Evolutionary conservation across 1,140 invertebrate genomes (phyloP), one percentile per base, ranked within the genome.

Genomic region (Mycetomoellerius zeteki): DNA sequence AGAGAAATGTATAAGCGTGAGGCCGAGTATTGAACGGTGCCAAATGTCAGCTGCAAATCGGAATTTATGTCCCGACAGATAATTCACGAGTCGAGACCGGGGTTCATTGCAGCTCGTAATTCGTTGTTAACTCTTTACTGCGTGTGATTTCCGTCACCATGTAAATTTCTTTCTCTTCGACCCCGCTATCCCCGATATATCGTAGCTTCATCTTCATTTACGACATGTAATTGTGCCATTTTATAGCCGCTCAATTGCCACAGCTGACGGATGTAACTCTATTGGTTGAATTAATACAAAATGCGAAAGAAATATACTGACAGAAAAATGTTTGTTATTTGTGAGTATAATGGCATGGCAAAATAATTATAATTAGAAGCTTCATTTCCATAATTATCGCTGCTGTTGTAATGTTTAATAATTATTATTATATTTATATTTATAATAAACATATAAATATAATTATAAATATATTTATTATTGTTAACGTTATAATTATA

Each of bases 41-140:
- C 69, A 37, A 60, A 33, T 84, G 80, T 84, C 69, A 75, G 69
- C 54, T 73, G 65, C 54, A 84, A 84, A 84, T 84, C 54, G 69
- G 24, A 84, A 84, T 84, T 75, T 84, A 84, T 73, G 69, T 33
- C 37, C 37, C 33, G 54, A n/a, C 69, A 75, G 69, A 73, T 73
- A 73, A 84, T 84, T 84, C 54, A 60, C 78, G 37, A 54, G 19
- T 58, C 47, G 54, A 62, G 37, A 24, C 37, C 69, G 69, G 54
- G 19, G 16, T 60, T 16, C 52, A 30, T 50, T 50, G 69, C 80
- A 75, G 69, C 80, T 84, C 80, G 54, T 84, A 75, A 84, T 84
- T 84, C 69, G 69, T 84, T 19, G 69, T 84, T 84, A 75, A 60
- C 37, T 58, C 69, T 84, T 84, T 84, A 73, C 69, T n/a, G 80